Evolutionary conservation across 2,888 invertebrate genomes (phyloP).

Genomic region (Omphaloscelis lunosa): DNA sequence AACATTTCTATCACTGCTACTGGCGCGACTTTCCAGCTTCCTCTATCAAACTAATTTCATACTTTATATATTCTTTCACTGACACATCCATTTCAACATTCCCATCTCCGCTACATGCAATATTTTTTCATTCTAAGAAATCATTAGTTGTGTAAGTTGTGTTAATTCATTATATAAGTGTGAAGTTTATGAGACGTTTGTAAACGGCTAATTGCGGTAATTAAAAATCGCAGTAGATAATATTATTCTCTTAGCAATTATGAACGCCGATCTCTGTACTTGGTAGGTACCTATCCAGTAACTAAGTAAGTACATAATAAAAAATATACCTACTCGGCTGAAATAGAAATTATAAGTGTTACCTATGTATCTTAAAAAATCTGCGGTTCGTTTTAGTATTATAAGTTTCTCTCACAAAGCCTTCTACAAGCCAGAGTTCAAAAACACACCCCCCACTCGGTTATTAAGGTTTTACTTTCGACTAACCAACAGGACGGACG

Average conservation of each 20-base stretch:
- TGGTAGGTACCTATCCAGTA: not conserved
- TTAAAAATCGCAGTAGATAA: not conserved
- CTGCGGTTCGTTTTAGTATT: not conserved
- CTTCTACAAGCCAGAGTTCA: not conserved
- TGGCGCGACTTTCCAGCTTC: not conserved
- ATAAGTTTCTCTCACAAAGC: not conserved
- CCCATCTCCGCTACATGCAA: not conserved
- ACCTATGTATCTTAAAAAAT: not conserved
- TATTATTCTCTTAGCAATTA: not conserved
- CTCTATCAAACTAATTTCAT: not conserved
- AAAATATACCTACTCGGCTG: not conserved
- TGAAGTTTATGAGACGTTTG: constrained; percentile 16
- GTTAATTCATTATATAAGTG: not conserved
- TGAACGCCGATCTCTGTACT: not conserved
- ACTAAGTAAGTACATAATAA: not conserved
- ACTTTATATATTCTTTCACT: not conserved
- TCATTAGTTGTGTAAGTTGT: not conserved
- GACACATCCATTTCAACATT: not conserved
- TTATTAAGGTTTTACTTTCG: not conserved
- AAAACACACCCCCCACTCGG: not conserved
- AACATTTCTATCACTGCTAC: not conserved
- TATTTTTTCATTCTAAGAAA: not conserved
- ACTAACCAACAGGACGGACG: not conserved
- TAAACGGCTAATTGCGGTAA: constrained; percentile 13
- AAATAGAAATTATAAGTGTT: not conserved